phyloP scores from a whole-genome alignment of 2,113 vertebrate genomes.

The Martes martes region DNA sequence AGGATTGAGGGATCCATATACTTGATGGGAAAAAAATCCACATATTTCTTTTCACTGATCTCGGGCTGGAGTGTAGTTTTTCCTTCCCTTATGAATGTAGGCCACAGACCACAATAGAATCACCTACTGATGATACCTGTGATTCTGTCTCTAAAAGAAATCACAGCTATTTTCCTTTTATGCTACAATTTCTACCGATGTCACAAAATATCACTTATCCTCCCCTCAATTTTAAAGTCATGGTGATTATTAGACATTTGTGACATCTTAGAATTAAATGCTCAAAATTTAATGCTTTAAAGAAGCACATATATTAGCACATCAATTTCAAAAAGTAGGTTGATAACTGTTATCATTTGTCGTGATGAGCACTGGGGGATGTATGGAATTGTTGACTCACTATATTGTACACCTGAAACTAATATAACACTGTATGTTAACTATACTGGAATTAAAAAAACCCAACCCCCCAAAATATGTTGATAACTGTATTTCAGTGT shows the following conservation, averaged over 20 bases:
- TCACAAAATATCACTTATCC: conserved; percentile 39
- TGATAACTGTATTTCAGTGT: conserved; percentile 24
- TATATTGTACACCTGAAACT: background rate
- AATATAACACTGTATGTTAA: background rate
- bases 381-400: background rate
- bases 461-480: conserved; percentile 2
- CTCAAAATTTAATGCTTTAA: conserved; percentile 31
- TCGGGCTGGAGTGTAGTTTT: conserved; percentile 19
- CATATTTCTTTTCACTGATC: conserved; percentile 39
- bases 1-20: background rate
- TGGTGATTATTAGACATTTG: background rate
- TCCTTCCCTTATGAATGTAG: background rate
- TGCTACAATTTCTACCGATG: background rate
- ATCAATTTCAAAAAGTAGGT: conserved; percentile 31
- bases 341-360: background rate
- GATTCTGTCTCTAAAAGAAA: conserved; percentile 32
- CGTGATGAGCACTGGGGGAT: background rate
- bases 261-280: conserved; percentile 32
- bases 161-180: conserved; percentile 32
- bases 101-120: background rate
- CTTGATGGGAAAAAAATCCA: background rate
- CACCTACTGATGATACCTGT: conserved; percentile 11
- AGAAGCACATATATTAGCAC: conserved; percentile 15
- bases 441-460: background rate
- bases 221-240: conserved; percentile 20